These are phyloP conservation scores for Chrysolina haemoptera DNA, from an alignment of 2,888 invertebrate species.

Conservation along the genomic window DNA sequence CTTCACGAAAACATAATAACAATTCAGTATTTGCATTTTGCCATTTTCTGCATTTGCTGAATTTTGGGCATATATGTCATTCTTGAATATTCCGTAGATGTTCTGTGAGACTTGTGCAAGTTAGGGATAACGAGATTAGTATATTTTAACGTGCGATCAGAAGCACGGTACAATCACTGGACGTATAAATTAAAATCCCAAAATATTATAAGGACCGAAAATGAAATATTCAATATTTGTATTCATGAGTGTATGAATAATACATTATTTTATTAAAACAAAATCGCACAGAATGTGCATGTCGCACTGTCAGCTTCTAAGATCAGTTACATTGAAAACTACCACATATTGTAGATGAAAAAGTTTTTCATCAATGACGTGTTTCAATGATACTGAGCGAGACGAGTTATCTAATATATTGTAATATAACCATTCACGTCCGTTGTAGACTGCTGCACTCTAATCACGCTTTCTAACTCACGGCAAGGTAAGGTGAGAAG, in stretches of 20 bases:
- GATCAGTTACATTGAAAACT: not conserved
- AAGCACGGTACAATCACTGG: no score
- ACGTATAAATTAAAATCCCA: no score
- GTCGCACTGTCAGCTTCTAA: not conserved
- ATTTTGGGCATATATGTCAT: no score
- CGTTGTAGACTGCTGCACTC: constrained; percentile 10
- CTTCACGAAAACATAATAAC: no score
- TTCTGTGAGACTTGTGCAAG: no score
- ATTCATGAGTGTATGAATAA: constrained; percentile 20
- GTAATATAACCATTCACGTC: not conserved
- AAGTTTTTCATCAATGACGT: not conserved
- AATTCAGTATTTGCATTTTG: no score
- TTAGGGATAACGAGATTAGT: no score
- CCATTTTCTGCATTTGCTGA: no score
- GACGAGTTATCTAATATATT: not conserved
- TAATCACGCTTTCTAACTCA: not conserved
- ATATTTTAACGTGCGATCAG: no score
- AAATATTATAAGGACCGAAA: no score
- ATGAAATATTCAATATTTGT: no score
- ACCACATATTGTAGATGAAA: not conserved
- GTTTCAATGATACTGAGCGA: not conserved
- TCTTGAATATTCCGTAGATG: no score
- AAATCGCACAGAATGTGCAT: not conserved
- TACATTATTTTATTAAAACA: not conserved
- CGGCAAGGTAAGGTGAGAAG: constrained; percentile 3